Evolutionary conservation across 2,797 vertebrate genomes (phyloP).

Genomic region (Loris lydekkerianus): DNA sequence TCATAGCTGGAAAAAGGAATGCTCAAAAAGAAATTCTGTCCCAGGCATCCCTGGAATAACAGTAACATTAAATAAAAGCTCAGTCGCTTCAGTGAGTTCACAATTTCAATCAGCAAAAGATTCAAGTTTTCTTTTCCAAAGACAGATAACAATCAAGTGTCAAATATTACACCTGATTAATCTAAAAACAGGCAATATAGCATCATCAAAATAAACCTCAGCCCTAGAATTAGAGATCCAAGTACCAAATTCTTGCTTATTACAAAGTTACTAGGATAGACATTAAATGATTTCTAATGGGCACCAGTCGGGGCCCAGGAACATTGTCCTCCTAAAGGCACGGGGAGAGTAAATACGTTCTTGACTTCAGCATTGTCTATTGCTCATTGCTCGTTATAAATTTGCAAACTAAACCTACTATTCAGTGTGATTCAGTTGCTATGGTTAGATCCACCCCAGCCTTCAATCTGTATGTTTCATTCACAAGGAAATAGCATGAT

Average conservation of each 20-base stretch:
- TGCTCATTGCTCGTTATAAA: not conserved
- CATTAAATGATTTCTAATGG: not conserved
- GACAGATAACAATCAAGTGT: constrained; percentile 38
- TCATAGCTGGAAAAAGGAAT: not conserved
- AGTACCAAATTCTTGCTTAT: not conserved
- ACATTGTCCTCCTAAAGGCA: not conserved
- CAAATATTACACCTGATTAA: not conserved
- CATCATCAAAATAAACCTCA: not conserved
- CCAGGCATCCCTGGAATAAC: not conserved
- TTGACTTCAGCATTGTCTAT: not conserved
- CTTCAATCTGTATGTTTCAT: constrained; percentile 41
- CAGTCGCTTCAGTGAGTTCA: not conserved
- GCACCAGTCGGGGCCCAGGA: not conserved
- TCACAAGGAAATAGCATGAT: not conserved
- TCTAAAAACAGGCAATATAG: not conserved
- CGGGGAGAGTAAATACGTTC: not conserved
- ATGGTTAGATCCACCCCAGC: not conserved
- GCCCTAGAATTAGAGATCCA: not conserved
- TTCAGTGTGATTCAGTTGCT: constrained; percentile 34
- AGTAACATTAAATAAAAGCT: constrained; percentile 30
- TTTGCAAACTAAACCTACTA: constrained; percentile 40
- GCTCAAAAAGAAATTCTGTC: not conserved
- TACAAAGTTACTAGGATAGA: not conserved
- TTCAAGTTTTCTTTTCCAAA: not conserved
- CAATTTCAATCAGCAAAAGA: not conserved